Evolutionary conservation across 2,113 vertebrate species (phyloP).

Genomic region (Odocoileus hemionus): DNA sequence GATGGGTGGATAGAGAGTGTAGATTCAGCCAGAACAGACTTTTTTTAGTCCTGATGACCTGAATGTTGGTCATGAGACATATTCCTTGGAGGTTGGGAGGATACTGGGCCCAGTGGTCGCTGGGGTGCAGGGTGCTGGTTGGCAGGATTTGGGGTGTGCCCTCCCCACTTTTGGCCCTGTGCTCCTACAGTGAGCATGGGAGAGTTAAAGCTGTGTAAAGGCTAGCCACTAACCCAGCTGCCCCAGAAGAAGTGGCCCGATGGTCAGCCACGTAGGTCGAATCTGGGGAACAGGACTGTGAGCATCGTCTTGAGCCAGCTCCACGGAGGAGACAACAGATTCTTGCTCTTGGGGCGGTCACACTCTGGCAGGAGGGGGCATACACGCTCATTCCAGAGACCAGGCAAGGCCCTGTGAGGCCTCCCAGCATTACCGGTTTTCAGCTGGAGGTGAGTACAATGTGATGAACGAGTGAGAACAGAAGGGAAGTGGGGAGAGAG

Average conservation of each 20-base stretch:
- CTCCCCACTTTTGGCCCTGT: neutral
- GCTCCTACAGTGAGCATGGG: neutral
- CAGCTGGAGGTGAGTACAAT: neutral
- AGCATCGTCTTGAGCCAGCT: neutral
- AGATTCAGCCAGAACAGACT: neutral
- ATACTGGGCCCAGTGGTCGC: neutral
- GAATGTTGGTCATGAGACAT: neutral
- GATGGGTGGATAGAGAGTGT: neutral
- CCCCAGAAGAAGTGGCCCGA: neutral
- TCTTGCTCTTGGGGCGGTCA: neutral
- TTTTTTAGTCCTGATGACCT: neutral
- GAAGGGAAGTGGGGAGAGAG: neutral
- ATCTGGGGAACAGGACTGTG: neutral
- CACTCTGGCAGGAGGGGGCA: neutral
- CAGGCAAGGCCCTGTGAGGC: neutral
- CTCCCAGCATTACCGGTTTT: neutral
- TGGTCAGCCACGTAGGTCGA: neutral
- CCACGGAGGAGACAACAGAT: neutral
- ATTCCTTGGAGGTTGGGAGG: neutral
- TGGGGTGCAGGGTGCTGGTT: neutral
- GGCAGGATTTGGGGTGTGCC: neutral
- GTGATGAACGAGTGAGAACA: neutral
- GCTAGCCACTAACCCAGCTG: neutral
- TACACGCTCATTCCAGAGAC: neutral
- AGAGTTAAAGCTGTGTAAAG: neutral